Base-by-base conservation (phyloP, 2,888 invertebrate genomes). In the Philaethria dido region DNA sequence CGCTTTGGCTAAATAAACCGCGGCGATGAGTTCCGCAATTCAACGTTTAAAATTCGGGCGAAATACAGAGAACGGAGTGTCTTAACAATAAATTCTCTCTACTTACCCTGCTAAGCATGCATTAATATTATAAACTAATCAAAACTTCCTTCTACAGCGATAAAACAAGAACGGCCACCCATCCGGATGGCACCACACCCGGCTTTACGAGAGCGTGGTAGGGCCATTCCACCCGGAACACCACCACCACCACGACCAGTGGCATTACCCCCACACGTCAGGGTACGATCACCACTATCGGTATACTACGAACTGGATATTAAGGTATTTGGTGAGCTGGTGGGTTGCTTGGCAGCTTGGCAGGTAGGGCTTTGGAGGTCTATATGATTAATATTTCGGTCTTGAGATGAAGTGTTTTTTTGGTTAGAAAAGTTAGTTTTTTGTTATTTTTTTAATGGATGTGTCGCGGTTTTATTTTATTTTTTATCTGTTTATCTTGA, bases 141-240 rank as follows among this genome's bases (percentile, higher is more conserved):
- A 39, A 47, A 9, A 42, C 39, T 25, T 16, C 29, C 44, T 18
- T 74, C 78, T 75, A 59, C 89, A 97, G 96, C 93, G 82, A 89
- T 97, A 79, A 95, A 95, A 73, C 97, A 97, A 88, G 98, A 98
- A 83, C 93, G 98, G 47, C 96, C 97, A 9, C 92, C 96, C n/a
- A 88, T 95, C 73, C 94, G 95, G 77, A 94, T 95, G 74, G 88
- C 86, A 0, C 93, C 97, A 60, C 98, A 98, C 85, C 98, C 98
- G 18, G 97, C 98, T 5, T 93, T 98, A 78, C 94, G 96, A 47
- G 97, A 98, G 89, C 93, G 96, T 65, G 98, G 98, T 16, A 94
- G 97, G 62, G 97, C 97, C 11, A 97, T 98, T 78, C 96, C 97
- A 1, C 72, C 87, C 0, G 80, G 81, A 4, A 70, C 80, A 13